Conservation (phyloP, 2,113 vertebrate species). For the Sclerurus mexicanus region DNA sequence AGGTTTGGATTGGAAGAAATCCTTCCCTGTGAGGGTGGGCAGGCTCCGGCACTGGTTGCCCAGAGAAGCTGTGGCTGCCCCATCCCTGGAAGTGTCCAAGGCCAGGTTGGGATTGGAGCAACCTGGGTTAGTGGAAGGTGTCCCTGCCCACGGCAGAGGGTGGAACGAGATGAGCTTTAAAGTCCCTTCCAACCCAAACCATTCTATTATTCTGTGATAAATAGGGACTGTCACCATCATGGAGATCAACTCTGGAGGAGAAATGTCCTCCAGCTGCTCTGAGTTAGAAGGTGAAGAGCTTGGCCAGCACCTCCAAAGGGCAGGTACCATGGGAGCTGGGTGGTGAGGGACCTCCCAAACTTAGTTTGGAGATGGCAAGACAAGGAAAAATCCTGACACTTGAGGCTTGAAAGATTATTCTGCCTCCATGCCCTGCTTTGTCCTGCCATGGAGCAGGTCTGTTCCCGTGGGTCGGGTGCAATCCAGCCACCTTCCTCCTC, state of each 20-base stretch:
- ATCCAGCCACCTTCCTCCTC: background rate
- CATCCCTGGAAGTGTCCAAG: background rate
- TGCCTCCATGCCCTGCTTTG: background rate
- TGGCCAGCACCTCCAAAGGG: background rate
- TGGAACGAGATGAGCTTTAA: accelerated
- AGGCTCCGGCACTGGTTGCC: background rate
- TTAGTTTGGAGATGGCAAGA: background rate
- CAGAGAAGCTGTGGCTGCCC: background rate
- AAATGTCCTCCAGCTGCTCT: background rate
- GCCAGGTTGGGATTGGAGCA: background rate
- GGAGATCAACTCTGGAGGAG: background rate
- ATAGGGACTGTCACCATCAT: background rate
- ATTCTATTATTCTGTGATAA: background rate
- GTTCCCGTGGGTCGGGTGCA: background rate
- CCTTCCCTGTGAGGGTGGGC: background rate
- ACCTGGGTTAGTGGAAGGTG: accelerated
- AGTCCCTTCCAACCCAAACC: background rate
- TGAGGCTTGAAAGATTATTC: background rate
- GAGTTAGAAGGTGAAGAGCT: background rate
- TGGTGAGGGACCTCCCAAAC: background rate
- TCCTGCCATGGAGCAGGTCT: background rate
- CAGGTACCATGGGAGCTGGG: background rate
- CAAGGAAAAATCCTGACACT: background rate
- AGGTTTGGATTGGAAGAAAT: background rate
- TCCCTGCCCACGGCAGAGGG: background rate